phyloP scores from a whole-genome alignment of 2,888 invertebrate genomes.

The Poecilobothrus nobilitatus region DNA sequence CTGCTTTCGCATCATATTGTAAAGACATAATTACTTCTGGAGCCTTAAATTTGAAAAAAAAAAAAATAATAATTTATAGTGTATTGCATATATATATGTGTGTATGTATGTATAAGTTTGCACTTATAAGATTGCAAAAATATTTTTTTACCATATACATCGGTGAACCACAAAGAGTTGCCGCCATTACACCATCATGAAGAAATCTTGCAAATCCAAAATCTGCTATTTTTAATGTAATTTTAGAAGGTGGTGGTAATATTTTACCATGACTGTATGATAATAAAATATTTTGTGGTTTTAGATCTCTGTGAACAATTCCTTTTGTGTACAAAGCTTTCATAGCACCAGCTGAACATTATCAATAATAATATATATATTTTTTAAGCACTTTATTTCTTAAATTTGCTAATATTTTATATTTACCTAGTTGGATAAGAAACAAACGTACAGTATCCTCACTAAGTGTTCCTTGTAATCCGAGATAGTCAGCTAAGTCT shows the following conservation, averaged over 20 bases:
- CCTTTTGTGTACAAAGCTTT: slow-evolving; percentile 94
- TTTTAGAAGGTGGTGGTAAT: slow-evolving; percentile 62
- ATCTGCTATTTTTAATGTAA: slow-evolving; percentile 96
- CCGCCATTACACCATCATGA: slow-evolving; percentile 98
- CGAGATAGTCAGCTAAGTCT: slow-evolving; percentile 94
- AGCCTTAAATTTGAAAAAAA: slow-evolving; percentile 49
- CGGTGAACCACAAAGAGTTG: slow-evolving; percentile 97
- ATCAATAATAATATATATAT: slow-evolving; percentile 13
- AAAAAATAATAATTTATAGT: slow-evolving; percentile 2
- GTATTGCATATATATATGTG: background rate
- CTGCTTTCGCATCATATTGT: slow-evolving; percentile 98
- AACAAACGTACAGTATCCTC: slow-evolving; percentile 96
- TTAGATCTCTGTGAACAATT: slow-evolving; percentile 97
- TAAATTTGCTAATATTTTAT: slow-evolving; percentile 2
- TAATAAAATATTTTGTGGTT: slow-evolving; percentile 97
- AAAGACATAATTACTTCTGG: slow-evolving; percentile 99
- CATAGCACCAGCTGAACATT: slow-evolving; percentile 81
- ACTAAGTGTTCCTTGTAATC: slow-evolving; percentile 86
- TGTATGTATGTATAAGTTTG: background rate
- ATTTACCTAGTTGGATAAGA: slow-evolving; percentile 79
- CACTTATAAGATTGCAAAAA: background rate
- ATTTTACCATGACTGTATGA: slow-evolving; percentile 56
- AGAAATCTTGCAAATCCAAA: slow-evolving; percentile 99
- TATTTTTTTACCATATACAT: slow-evolving; percentile 88
- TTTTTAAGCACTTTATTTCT: background rate